Evolutionary conservation across 2,888 invertebrate genomes (phyloP).

Genomic region (Microctonus brassicae): DNA sequence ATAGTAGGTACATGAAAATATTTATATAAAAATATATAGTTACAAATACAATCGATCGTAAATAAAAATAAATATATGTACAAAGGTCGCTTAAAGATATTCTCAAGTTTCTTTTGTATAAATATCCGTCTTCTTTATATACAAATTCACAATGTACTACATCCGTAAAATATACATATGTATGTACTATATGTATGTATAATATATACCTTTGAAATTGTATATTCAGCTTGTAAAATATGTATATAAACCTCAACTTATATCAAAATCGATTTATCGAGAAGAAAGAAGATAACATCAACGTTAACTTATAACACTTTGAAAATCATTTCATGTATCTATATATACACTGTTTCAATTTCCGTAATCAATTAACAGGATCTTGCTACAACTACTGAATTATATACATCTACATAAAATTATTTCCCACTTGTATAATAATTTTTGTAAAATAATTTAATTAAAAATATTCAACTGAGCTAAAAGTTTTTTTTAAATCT

Average conservation of each 20-base stretch:
- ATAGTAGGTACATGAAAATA: too few species aligned
- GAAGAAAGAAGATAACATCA: constrained; percentile 11
- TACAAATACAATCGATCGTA: background rate
- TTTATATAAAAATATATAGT: background rate
- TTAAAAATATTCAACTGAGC: background rate
- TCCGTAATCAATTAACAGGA: constrained; percentile 42
- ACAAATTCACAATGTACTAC: background rate
- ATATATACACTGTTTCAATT: constrained; percentile 38
- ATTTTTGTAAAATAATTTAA: background rate
- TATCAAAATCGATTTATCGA: constrained; percentile 21
- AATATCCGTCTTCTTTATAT: background rate
- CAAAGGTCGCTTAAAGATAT: background rate
- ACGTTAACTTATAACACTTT: background rate
- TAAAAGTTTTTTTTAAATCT: background rate
- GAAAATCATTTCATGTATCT: background rate
- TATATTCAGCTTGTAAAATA: background rate
- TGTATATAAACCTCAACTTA: background rate
- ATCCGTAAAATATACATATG: too few species aligned
- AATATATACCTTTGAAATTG: background rate
- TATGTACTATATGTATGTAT: too few species aligned
- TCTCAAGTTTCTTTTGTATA: background rate
- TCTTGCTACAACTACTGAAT: constrained; percentile 22
- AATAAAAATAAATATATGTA: background rate
- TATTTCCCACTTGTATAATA: background rate
- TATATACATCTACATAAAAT: background rate